Base-by-base conservation (phyloP, 64 coral and sea anemone species). In the Catalaphyllia jardinei region DNA sequence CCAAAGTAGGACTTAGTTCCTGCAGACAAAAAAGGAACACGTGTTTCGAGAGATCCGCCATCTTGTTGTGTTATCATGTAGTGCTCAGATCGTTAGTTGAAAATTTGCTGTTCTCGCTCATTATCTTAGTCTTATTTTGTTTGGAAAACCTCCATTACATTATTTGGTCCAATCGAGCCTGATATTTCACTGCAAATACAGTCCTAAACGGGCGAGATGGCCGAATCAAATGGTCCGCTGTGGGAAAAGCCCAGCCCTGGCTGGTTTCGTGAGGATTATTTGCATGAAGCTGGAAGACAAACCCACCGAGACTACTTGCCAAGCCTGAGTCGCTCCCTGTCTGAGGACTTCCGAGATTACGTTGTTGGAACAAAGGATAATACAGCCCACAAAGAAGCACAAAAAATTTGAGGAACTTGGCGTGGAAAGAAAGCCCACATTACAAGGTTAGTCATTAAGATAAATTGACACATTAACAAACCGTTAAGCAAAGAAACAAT, bases 371-470 rank as follows among this genome's bases (percentile, higher is more conserved):
- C 29, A 62, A 82, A 14, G 59, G 60, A 82, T 35, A 82, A 82
- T 64, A 82, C 79, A 24, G 60, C 57, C 20, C 79, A 82, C 55
- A 59, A 82, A 63, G 84, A 87, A 30, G 42, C 64, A 20, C 64
- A 52, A 20, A 87, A 87, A 87, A 74, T 74, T 60, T 65, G 64
- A 74, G 84, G 65, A 87, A 54, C 46, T 74, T 65, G 65, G 52
- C 64, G 84, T 54, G 71, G 84, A 73, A 87, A 74, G 71, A 73
- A 87, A 87, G 67, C 84, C 51, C 64, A 73, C 42, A 12, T 87
- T 18, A 52, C 65, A 15, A 71, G 84, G 84, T 87, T 87, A 87
- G 84, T 87, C 65, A 73, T 73, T 60, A 67, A 72, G 84, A 87
- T 87, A 73, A 71, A 87, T 38, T 52, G 38, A 15, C 84, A 87